These are phyloP conservation scores for Centruroides vittatus DNA, from an alignment of 1,140 invertebrate species.

Conservation along the genomic window DNA sequence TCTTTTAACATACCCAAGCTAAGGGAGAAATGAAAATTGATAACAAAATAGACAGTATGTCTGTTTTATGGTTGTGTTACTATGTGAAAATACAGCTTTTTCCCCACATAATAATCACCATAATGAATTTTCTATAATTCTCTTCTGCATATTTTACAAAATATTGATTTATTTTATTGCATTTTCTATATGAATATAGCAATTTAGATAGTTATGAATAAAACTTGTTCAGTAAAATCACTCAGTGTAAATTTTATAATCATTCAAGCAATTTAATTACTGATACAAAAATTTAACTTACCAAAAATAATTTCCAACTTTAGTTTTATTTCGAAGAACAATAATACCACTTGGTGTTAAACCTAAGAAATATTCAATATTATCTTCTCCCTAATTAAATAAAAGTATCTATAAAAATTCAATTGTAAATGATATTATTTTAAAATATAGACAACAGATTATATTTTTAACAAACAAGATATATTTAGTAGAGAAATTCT, in stretches of 20 bases:
- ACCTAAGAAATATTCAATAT: conserved; percentile 89
- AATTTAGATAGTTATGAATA: neutral
- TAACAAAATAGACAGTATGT: too few relatives aligned
- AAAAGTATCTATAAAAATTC: conserved; percentile 16
- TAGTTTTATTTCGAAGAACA: conserved; percentile 86
- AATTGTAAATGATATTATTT: neutral
- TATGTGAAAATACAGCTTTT: too few relatives aligned
- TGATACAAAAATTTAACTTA: conserved; percentile 18
- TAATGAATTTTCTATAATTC: too few relatives aligned
- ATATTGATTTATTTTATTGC: too few relatives aligned
- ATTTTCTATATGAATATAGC: neutral
- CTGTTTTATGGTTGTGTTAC: too few relatives aligned
- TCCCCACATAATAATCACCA: too few relatives aligned
- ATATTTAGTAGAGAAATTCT: too few relatives aligned
- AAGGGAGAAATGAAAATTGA: too few relatives aligned
- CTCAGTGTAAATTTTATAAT: neutral
- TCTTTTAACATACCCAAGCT: too few relatives aligned
- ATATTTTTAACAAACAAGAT: too few relatives aligned
- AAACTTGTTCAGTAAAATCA: neutral
- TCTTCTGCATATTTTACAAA: too few relatives aligned
- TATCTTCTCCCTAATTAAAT: conserved; percentile 67
- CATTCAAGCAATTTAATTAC: conserved; percentile 9
- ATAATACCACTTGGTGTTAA: conserved; percentile 93
- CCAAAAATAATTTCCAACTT: conserved; percentile 99
- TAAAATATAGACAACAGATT: too few relatives aligned